A percentile compares a stretch with the other conserved stretches of the same genome.
Evolutionary conservation across 2,888 invertebrate genomes (phyloP).

Genomic region (Leptopterna dolabrata): DNA sequence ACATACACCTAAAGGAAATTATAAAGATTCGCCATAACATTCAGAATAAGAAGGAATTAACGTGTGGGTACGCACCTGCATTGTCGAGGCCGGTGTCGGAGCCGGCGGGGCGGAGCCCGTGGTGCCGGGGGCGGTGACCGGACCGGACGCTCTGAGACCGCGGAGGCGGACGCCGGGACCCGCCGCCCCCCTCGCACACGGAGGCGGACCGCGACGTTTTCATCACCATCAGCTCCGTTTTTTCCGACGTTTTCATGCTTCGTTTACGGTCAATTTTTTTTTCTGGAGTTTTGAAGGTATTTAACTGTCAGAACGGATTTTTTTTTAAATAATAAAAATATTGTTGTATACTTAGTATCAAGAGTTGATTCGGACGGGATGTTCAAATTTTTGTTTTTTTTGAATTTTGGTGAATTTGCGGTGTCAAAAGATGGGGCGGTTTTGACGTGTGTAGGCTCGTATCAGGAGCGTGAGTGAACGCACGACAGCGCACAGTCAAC

Average conservation of each 20-base stretch:
- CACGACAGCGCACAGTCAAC: conserved; percentile 39
- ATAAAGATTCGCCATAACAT: too few relatives aligned
- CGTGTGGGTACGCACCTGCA: conserved; percentile 29
- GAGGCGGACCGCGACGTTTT: conserved; percentile 50
- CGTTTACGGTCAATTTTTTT: neutral
- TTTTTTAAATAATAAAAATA: too few relatives aligned
- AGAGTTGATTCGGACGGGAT: too few relatives aligned
- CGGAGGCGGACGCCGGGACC: conserved; percentile 42
- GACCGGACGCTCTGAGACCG: conserved; percentile 42
- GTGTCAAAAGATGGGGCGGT: neutral
- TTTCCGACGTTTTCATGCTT: conserved; percentile 10
- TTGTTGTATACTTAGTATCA: too few relatives aligned
- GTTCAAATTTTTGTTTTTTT: neutral
- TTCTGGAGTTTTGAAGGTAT: too few relatives aligned
- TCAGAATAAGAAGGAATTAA: too few relatives aligned
- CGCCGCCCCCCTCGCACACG: conserved; percentile 47
- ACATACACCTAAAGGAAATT: too few relatives aligned
- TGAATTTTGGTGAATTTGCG: neutral
- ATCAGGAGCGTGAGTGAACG: neutral
- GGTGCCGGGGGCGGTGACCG: conserved; percentile 43
- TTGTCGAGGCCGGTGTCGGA: conserved; percentile 49
- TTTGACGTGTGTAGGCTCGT: neutral
- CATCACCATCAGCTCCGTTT: conserved; percentile 43
- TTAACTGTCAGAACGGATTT: too few relatives aligned
- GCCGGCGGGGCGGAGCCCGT: conserved; percentile 49